phyloP scores from a whole-genome alignment of 2,113 vertebrate genomes.

The Clinocottus analis region DNA sequence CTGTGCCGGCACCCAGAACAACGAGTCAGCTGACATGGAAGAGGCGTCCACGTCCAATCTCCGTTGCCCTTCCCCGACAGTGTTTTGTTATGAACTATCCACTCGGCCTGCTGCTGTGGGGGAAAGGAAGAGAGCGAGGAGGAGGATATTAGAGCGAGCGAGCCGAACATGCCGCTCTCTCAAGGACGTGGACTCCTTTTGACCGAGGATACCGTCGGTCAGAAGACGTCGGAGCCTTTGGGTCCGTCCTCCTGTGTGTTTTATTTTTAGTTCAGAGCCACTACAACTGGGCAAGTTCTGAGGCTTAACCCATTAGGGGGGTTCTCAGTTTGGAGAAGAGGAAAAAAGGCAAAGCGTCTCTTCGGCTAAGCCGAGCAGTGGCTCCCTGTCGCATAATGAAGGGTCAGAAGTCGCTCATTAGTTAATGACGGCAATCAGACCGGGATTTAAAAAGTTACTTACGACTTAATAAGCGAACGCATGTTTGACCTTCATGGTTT shows the following conservation, averaged over 20 bases:
- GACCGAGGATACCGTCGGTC: slow-evolving; percentile 52
- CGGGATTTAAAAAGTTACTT: slow-evolving; percentile 56
- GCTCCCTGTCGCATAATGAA: slow-evolving; percentile 44
- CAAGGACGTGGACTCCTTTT: slow-evolving; percentile 62
- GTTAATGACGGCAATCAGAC: slow-evolving; percentile 57
- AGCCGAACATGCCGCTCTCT: slow-evolving; percentile 56
- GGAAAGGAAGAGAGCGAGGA: slow-evolving; percentile 19
- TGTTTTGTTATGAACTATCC: slow-evolving; percentile 60
- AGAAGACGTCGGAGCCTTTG: slow-evolving; percentile 37
- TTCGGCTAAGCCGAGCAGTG: slow-evolving; percentile 14
- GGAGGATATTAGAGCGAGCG: slow-evolving; percentile 31
- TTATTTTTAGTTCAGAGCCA: slow-evolving; percentile 67
- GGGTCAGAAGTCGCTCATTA: slow-evolving; percentile 57
- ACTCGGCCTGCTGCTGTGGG: slow-evolving; percentile 25
- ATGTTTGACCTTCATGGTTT: slow-evolving; percentile 23
- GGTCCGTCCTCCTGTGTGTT: slow-evolving; percentile 52
- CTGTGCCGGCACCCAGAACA: slow-evolving; percentile 50
- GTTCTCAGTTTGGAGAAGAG: slow-evolving; percentile 49
- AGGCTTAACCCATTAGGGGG: slow-evolving; percentile 47
- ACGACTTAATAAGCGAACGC: slow-evolving; percentile 38
- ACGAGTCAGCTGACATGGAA: slow-evolving; percentile 59
- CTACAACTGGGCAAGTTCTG: slow-evolving; percentile 58
- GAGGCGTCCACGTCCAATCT: slow-evolving; percentile 55
- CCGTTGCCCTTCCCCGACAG: slow-evolving; percentile 44
- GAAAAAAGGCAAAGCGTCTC: slow-evolving; percentile 29